Percentiles rank a stretch among this genome's conserved stretches.
phyloP scores from a whole-genome alignment of 37 sponge, comb jelly and placozoan species.

The Cladorhizidae sp. region DNA sequence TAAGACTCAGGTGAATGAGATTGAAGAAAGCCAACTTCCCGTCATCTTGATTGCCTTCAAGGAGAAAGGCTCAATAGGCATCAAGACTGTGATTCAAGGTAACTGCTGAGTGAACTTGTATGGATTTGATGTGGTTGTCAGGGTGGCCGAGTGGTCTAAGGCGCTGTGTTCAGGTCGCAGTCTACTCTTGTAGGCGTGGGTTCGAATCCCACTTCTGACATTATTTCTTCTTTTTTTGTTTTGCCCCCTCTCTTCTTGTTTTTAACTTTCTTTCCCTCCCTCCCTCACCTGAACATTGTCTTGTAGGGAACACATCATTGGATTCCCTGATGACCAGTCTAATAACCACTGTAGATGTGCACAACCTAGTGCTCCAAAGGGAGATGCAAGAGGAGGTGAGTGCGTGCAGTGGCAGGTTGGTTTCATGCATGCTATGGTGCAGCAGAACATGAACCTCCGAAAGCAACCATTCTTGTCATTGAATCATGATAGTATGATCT shows the following conservation, averaged over 20 bases:
- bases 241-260: neutral
- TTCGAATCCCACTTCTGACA: slow-evolving; percentile 87
- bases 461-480: no score
- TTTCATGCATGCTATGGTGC: no score
- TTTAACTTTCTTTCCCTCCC: neutral
- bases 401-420: neutral
- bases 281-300: neutral
- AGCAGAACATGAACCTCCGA: no score
- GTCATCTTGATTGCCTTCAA: slow-evolving; percentile 80
- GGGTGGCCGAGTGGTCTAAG: slow-evolving; percentile 90
- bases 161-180: slow-evolving; percentile 88
- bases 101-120: neutral
- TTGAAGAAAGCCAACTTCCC: slow-evolving; percentile 78
- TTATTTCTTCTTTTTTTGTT: slow-evolving; percentile 17
- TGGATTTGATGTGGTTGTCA: slow-evolving; percentile 35
- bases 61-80: slow-evolving; percentile 52
- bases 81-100: slow-evolving; percentile 82
- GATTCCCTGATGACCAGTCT: slow-evolving; percentile 65
- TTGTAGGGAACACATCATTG: slow-evolving; percentile 62
- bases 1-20: slow-evolving; percentile 57
- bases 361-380: slow-evolving; percentile 19
- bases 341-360: slow-evolving; percentile 60
- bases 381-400: slow-evolving; percentile 79
- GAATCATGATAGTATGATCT: no score
- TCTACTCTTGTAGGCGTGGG: slow-evolving; percentile 91